These are phyloP conservation scores for Drosophila lacteicornis DNA, from an alignment of 1,140 invertebrate genomes.

Conservation along the genomic window DNA sequence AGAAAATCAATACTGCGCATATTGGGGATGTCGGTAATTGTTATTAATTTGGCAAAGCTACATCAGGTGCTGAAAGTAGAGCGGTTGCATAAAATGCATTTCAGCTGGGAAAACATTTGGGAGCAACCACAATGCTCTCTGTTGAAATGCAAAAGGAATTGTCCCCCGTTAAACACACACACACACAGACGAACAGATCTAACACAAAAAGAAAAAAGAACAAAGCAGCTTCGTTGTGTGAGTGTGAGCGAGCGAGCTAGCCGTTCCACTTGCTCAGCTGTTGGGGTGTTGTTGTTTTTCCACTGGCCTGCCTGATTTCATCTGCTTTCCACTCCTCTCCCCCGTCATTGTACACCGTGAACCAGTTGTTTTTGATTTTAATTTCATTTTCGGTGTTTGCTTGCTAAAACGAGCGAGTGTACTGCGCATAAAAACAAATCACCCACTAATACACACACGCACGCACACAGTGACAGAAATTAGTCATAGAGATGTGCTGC, in stretches of 20 bases:
- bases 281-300: conserved; percentile 61
- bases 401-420: conserved; percentile 43
- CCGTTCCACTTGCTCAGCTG: conserved; percentile 72
- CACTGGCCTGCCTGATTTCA: conserved; percentile 19
- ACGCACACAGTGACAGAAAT: conserved; percentile 26
- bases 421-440: conserved; percentile 59
- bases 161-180: conserved; percentile 21
- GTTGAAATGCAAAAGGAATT: conserved; percentile 50
- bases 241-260: conserved; percentile 34
- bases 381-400: conserved; percentile 50
- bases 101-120: conserved; percentile 24
- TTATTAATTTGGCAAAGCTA: conserved; percentile 42
- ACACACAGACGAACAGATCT: conserved; percentile 10
- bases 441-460: conserved; percentile 20
- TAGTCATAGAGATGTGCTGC: conserved; percentile 59
- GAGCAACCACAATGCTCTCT: conserved; percentile 18
- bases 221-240: conserved; percentile 27
- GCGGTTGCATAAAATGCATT: conserved; percentile 35
- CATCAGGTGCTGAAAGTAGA: conserved; percentile 9
- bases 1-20: conserved; percentile 81
- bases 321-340: conserved; percentile 3
- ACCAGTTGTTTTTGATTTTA: conserved; percentile 66
- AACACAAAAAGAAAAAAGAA: conserved; percentile 24
- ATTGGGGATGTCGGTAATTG: conserved; percentile 48
- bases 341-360: conserved; percentile 7